Evolutionary conservation across 2,888 invertebrate species (phyloP), one percentile per base, ranked within the genome.

Genomic region (Peribatodes rhomboidaria): DNA sequence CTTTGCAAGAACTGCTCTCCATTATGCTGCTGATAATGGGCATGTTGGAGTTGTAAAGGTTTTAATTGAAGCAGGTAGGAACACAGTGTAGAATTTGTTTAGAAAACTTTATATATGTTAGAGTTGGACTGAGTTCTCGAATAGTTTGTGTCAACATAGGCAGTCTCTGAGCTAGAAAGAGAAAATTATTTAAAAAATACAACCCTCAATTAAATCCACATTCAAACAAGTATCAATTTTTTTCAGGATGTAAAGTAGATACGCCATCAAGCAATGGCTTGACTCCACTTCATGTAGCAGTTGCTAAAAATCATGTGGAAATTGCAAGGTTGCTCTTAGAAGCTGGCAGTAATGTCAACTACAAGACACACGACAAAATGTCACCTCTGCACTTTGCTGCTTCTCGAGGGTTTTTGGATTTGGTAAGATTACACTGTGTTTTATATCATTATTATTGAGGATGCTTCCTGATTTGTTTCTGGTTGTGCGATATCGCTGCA

Each of bases 21-120:
- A 97, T 83, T 97, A 97, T 91, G 96, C 96, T 22, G 95, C 95
- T 13, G 95, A 95, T 68, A 94, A 95, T 74, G 96, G 96, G 0
- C 95, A 95, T 80, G 77, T 90, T 53, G 94, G 94, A 54, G 94
- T 95, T 79, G 94, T 96, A 0, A 90, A 94, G 57, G 88, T 95
- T 66, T 88, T 96, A 54, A 77, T 95, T 63, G 92, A 94, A 78
- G 94, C 95, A 81, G 95, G 95, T 92, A 93, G n/a, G n/a, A 9
- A 7, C 20, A 20, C 27, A 6, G 4, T 22, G n/a, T n/a, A n/a
- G n/a, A n/a, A n/a, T n/a, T n/a, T n/a, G n/a, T n/a, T n/a, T n/a
- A n/a, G n/a, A n/a, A n/a, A n/a, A n/a, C n/a, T n/a, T n/a, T n/a
- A n/a, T n/a, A n/a, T n/a, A n/a, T n/a, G n/a, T n/a, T n/a, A n/a